These are phyloP conservation scores for Conopomorpha cramerella DNA, from an alignment of 1,140 invertebrate species.

Conservation along the genomic window DNA sequence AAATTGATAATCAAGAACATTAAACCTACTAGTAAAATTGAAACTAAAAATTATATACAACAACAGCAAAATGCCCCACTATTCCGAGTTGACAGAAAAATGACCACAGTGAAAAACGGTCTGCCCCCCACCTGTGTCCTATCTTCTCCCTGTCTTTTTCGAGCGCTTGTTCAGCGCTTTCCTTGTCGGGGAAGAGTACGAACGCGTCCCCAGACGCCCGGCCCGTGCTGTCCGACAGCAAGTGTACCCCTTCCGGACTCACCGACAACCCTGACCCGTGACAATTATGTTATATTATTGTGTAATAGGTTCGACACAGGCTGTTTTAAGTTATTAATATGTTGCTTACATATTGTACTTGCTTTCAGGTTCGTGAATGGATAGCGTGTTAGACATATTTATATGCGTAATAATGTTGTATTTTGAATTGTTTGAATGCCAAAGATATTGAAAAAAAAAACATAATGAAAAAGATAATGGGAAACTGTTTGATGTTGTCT, in stretches of 20 bases:
- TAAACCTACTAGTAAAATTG: neutral
- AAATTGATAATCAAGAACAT: neutral
- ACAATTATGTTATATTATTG: no score
- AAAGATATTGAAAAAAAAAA: no score
- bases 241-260: conserved; percentile 92
- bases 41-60: conserved; percentile 3
- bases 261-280: conserved; percentile 90
- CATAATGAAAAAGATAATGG: no score
- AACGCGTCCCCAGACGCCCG: conserved; percentile 96
- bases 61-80: conserved; percentile 17
- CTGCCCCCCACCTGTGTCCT: conserved; percentile 98
- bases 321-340: no score
- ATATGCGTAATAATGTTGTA: no score
- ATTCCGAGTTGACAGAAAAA: neutral
- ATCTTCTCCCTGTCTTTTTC: conserved; percentile 98
- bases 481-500: no score
- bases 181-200: conserved; percentile 95
- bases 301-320: no score
- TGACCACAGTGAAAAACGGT: conserved; percentile 20
- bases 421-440: no score
- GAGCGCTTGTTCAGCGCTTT: conserved; percentile 93
- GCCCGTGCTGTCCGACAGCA: conserved; percentile 93
- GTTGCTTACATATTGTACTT: no score
- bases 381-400: no score
- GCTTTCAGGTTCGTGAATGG: no score